phyloP scores from a whole-genome alignment of 2,888 invertebrate genomes.

The Lasius fuliginosus region DNA sequence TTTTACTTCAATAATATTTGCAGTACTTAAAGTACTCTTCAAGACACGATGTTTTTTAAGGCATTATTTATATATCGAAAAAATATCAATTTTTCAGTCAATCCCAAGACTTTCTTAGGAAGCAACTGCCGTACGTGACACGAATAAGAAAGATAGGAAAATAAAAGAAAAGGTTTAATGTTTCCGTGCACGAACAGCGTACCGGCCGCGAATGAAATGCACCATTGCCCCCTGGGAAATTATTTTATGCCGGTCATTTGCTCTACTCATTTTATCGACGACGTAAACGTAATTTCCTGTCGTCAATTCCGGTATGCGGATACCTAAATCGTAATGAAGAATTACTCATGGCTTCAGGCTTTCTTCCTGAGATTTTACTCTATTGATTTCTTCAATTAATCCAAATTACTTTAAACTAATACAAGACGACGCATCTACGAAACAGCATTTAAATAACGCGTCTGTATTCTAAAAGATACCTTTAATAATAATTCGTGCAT shows the following conservation, averaged over 20 bases:
- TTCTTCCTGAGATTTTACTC: slow-evolving; percentile 15
- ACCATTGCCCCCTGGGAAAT: slow-evolving; percentile 49
- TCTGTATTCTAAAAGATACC: neutral
- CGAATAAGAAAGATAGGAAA: slow-evolving; percentile 47
- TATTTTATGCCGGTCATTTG: slow-evolving; percentile 57
- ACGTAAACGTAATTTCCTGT: slow-evolving; percentile 51
- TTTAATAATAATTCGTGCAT: slow-evolving; percentile 22
- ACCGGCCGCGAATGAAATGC: slow-evolving; percentile 54
- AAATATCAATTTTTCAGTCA: slow-evolving; percentile 51
- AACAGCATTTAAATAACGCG: neutral
- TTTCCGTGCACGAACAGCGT: slow-evolving; percentile 46
- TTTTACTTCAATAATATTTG: neutral
- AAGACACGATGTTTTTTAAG: slow-evolving; percentile 29
- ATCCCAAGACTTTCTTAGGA: slow-evolving; percentile 38
- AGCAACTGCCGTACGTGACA: slow-evolving; percentile 46
- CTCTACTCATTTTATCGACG: slow-evolving; percentile 49
- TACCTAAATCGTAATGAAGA: slow-evolving; percentile 31
- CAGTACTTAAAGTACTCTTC: neutral
- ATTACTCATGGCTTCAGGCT: slow-evolving; percentile 42
- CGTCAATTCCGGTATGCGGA: slow-evolving; percentile 44
- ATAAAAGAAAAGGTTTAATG: slow-evolving; percentile 52
- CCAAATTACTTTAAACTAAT: slow-evolving; percentile 33
- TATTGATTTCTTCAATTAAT: slow-evolving; percentile 53
- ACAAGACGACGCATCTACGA: slow-evolving; percentile 5
- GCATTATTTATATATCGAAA: slow-evolving; percentile 40